Evolutionary conservation across 2,888 invertebrate genomes (phyloP).

Genomic region (Mantis religiosa): DNA sequence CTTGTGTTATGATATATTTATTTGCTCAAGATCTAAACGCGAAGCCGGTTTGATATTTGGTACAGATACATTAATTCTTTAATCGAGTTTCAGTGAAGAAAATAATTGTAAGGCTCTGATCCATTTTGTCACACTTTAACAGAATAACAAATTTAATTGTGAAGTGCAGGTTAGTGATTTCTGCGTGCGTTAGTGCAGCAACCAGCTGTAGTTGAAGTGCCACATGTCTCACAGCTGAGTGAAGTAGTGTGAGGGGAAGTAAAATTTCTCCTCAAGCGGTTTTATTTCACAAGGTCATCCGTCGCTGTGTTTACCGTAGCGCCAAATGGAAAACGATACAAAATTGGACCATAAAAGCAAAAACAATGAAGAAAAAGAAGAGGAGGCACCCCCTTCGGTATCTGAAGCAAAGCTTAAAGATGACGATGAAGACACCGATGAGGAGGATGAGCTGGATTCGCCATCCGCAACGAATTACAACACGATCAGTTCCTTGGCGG

Average conservation of each 20-base stretch:
- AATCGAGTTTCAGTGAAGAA: background rate
- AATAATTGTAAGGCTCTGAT: background rate
- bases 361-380: background rate
- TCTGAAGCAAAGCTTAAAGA: background rate
- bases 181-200: background rate
- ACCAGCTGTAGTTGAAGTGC: background rate
- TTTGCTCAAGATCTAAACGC: background rate
- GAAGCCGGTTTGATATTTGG: background rate
- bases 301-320: background rate
- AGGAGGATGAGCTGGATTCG: constrained; percentile 59
- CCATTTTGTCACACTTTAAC: background rate
- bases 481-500: constrained; percentile 63
- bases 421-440: constrained; percentile 23
- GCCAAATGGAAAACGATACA: background rate
- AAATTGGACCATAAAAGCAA: background rate
- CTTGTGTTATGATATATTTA: background rate
- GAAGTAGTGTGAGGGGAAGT: background rate
- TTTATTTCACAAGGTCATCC: background rate
- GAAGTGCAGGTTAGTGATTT: background rate
- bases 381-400: background rate
- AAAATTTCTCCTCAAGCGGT: background rate
- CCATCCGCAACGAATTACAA: constrained; percentile 66
- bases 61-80: background rate
- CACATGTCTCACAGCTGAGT: background rate
- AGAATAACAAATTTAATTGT: background rate